Conservation (phyloP, 2,113 vertebrate species). For the Argyrosomus japonicus region DNA sequence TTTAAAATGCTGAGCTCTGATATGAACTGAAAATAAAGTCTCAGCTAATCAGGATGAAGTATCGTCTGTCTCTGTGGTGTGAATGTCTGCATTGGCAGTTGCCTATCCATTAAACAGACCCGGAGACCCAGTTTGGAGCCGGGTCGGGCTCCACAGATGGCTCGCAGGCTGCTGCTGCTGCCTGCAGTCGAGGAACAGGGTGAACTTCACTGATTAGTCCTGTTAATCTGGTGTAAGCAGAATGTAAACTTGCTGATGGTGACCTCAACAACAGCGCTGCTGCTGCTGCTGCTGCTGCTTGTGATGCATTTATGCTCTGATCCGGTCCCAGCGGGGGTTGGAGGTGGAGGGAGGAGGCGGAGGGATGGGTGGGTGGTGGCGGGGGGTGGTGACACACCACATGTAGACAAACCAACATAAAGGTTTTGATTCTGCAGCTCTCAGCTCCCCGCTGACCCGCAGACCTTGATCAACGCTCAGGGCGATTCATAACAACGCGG, state of each 20-base stretch:
- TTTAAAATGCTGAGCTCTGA: neutral
- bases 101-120: neutral
- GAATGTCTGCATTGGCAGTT: neutral
- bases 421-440: constrained; percentile 45
- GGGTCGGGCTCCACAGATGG: constrained; percentile 18
- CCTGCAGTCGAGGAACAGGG: constrained; percentile 26
- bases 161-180: constrained; percentile 20
- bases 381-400: neutral
- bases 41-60: constrained; percentile 15
- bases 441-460: constrained; percentile 60
- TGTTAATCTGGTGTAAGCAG: constrained; percentile 65
- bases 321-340: constrained; percentile 21
- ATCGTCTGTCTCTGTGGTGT: neutral
- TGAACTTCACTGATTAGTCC: constrained; percentile 28
- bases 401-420: constrained; percentile 38
- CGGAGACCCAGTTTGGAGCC: neutral
- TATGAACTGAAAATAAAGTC: neutral
- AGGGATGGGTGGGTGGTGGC: neutral
- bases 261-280: constrained; percentile 49
- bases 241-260: constrained; percentile 72
- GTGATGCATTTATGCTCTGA: constrained; percentile 68
- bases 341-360: neutral
- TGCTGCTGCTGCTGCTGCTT: constrained; percentile 53
- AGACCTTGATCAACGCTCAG: constrained; percentile 47
- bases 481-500: constrained; percentile 31